Base-by-base conservation (phyloP, 2,113 vertebrate species). In the Oreotrochilus melanogaster region DNA sequence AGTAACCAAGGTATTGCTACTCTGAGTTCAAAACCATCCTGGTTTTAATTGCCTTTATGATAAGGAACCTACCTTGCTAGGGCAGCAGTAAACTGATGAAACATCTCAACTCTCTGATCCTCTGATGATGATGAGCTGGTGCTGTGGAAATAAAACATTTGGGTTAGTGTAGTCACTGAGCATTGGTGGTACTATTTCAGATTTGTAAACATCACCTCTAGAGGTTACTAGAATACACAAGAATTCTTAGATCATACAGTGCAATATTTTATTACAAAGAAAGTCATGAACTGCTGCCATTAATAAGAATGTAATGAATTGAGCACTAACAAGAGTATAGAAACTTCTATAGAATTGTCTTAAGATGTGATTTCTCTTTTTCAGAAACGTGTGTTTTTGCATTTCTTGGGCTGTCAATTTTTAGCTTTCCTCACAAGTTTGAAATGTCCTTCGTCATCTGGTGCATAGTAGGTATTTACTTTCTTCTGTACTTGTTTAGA, bases 341-440 rank as follows among this genome's bases (percentile, higher is more conserved):
- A 27, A 85, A 15, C 8, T 64, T 85, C 84, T 42, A 22, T 17
- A 7, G 37, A 69, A 82, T 31, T 86, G 5, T 42, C 70, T 87
- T 87, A 90, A 87, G 42, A 17, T 90, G 27, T 47, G 30, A 53
- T 93, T 74, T 97, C 54, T 97, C 96, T 97, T 78, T 98, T 98
- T 95, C 98, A 99, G 99, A 99, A 98, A 99, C 99, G 0, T 99
- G 99, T 67, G 99, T 99, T 78, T 99, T 99, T 96, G 99, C 99
- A 43, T 99, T 99, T 97, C 99, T 99, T 58, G 99, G 99, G 62
- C 98, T 99, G 89, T 99, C 99, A 48, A 99, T 99, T 97, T 99
- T 99, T 97, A 99, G 99, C 97, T 99, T 99, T 91, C 99, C 99
- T 93, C 99, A 99, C 98, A 99, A 99, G 86, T 99, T 99, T 98